Conservation (phyloP, 1,140 invertebrate genomes). For the Rhynchophorus ferrugineus region DNA sequence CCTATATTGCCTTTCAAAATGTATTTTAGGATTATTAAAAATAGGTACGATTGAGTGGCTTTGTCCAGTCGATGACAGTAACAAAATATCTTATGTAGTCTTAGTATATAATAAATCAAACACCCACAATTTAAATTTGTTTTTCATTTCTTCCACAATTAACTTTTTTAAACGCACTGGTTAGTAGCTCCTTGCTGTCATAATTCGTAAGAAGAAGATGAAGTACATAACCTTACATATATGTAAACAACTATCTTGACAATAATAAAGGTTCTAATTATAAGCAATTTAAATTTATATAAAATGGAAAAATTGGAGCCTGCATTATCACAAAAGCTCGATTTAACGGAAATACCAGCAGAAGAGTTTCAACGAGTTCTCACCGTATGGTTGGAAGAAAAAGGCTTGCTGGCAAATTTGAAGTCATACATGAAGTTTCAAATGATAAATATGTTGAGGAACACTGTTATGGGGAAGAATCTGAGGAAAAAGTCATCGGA, state of each 20-base stretch:
- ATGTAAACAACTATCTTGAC: conserved; percentile 1
- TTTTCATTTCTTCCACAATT: no score
- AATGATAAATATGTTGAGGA: conserved; percentile 47
- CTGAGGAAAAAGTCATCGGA: conserved; percentile 19
- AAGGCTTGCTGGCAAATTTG: conserved; percentile 46
- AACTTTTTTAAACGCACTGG: no score
- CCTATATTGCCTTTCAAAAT: no score
- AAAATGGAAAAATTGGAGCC: conserved; percentile 19
- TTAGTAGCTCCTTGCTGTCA: no score
- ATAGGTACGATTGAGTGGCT: no score
- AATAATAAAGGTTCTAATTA: background rate
- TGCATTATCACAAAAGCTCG: conserved; percentile 4
- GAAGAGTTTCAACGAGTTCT: conserved; percentile 49
- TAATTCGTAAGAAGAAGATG: no score
- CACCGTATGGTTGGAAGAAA: conserved; percentile 48
- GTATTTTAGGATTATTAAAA: no score
- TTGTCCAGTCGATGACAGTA: no score
- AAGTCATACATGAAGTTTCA: conserved; percentile 47
- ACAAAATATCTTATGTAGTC: no score
- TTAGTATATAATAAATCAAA: no score
- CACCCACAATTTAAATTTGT: no score
- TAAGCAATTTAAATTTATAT: background rate
- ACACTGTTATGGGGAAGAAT: conserved; percentile 34
- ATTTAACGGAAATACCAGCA: conserved; percentile 16
- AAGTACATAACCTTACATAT: background rate